Evolutionary conservation across 2,797 vertebrate genomes (phyloP), one percentile per base, ranked within the genome.

Genomic region (Semaprochilodus insignis): DNA sequence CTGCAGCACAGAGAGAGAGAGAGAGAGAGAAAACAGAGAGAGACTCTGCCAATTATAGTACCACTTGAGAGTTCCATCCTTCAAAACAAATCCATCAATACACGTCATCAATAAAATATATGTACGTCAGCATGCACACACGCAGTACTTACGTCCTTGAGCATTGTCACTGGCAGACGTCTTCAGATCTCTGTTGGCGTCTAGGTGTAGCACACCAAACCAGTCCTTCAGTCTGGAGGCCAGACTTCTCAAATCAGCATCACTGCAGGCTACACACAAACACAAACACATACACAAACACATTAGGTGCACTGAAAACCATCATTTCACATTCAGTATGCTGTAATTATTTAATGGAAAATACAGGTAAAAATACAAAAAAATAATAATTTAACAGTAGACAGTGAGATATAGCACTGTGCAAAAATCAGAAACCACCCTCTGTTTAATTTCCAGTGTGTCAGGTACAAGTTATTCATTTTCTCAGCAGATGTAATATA

Each of bases 171-270:
- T 92, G 88, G 91, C 90, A 82, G 91, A 91, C 74, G 90, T 92
- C 89, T 92, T 94, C 77, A 95, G 91, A 87, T 95, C 94, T 91
- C 94, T 92, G 91, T 94, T 95, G 14, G 97, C 97, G 0, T 99
- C 97, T 74, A 96, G 95, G 4, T 99, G 97, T 15, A 99, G 95
- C 90, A 97, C 96, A 44, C 97, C 96, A 1, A 99, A 99, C 98
- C 97, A 99, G 88, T 98, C 97, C 85, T 99, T 99, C 82, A 99
- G 94, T 84, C 97, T 94, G 3, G 97, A 97, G 27, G 97, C 97
- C 15, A 99, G 93, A 83, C 86, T 97, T 92, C 96, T 95, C 54
- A 95, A 91, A 85, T 94, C 93, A 74, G 90, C 77, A 85, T 95
- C 94, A 34, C 91, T 92, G 91, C 94, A 99, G 77, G 92, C 96